phyloP scores from a whole-genome alignment of 2,113 vertebrate species.

The Amphilophus citrinellus region DNA sequence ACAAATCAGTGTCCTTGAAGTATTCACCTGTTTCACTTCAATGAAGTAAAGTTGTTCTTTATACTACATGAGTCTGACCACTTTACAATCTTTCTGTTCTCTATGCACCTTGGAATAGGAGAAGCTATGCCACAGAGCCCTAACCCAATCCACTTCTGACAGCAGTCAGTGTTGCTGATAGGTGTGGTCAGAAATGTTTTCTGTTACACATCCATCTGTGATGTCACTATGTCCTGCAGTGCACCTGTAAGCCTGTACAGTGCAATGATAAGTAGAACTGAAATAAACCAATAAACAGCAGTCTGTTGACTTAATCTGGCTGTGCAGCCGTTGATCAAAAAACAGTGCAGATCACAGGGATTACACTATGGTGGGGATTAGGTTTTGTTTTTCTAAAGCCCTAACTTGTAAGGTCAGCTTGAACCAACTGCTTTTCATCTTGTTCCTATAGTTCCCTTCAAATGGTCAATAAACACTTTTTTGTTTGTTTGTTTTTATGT shows the following conservation, averaged over 20 bases:
- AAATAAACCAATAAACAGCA: background rate
- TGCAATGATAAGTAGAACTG: background rate
- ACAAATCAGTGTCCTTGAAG: background rate
- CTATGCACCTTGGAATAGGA: background rate
- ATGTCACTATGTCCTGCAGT: background rate
- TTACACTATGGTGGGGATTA: background rate
- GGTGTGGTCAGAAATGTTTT: background rate
- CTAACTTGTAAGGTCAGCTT: background rate
- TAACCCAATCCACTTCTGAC: background rate
- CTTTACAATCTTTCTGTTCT: background rate
- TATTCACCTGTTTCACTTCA: constrained; percentile 3
- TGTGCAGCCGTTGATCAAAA: background rate
- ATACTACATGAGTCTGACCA: background rate
- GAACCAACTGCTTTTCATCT: background rate
- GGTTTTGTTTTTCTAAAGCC: background rate
- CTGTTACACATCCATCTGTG: background rate
- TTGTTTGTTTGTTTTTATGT: background rate
- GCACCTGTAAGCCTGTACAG: background rate
- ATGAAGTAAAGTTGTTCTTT: constrained; percentile 9
- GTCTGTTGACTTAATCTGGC: constrained; percentile 1
- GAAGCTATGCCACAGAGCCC: background rate
- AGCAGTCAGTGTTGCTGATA: background rate
- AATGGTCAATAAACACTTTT: background rate
- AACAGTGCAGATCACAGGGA: background rate
- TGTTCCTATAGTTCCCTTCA: constrained; percentile 3